Conservation (phyloP, 2,888 invertebrate genomes). For the Caradrina clavipalpis region DNA sequence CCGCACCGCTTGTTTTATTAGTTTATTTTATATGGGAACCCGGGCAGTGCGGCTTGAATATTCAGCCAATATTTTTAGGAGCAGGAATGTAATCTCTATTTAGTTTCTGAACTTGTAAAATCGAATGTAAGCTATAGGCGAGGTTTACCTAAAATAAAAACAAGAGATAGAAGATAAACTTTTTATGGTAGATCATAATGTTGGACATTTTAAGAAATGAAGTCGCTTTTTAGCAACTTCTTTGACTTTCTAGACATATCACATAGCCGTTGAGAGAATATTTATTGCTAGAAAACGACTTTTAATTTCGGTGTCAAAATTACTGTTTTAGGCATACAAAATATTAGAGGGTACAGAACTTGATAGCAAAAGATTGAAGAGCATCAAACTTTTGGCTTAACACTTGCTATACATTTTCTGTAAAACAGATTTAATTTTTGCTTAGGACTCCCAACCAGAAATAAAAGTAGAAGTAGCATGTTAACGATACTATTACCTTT, state of each 20-base stretch:
- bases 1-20: conserved; percentile 6
- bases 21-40: conserved; percentile 17
- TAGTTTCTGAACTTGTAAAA: not conserved
- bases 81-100: not conserved
- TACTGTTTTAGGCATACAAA: too few species aligned
- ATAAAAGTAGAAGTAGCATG: not conserved
- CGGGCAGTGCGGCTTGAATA: not conserved
- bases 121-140: not conserved
- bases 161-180: not conserved
- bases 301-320: too few species aligned
- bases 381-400: too few species aligned
- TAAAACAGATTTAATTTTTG: not conserved
- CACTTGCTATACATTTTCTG: not conserved
- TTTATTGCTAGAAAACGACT: too few species aligned
- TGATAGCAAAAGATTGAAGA: too few species aligned
- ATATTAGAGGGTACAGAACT: too few species aligned
- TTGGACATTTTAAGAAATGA: not conserved
- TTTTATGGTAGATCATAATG: not conserved
- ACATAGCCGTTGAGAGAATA: too few species aligned
- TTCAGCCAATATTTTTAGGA: not conserved
- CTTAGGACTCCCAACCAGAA: not conserved
- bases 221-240: not conserved
- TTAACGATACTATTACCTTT: not conserved
- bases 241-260: too few species aligned
- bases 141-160: not conserved